Conservation (phyloP, 2,113 vertebrate genomes). For the Loxodonta africana region DNA sequence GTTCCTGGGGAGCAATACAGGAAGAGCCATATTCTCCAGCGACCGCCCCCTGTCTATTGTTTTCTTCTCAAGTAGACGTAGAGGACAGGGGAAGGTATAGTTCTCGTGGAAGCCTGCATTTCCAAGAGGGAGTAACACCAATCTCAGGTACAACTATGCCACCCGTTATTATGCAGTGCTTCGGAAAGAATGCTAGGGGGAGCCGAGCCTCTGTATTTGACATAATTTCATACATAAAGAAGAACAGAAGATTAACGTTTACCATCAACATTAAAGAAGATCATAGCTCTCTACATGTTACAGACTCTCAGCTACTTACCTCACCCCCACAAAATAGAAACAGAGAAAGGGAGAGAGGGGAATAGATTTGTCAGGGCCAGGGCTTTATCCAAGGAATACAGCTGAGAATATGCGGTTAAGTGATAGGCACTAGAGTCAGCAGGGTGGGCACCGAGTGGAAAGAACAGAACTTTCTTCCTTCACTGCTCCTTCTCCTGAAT, state of each 20-base stretch:
- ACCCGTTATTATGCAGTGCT: neutral
- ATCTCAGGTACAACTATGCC: neutral
- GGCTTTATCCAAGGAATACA: neutral
- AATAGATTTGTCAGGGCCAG: neutral
- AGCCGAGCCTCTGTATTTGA: neutral
- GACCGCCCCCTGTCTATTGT: neutral
- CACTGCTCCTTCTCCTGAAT: neutral
- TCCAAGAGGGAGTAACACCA: neutral
- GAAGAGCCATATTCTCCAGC: neutral
- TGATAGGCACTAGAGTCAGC: neutral
- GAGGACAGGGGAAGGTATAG: neutral
- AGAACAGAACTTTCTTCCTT: neutral
- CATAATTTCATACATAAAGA: neutral
- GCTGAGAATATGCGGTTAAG: neutral
- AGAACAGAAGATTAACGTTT: neutral
- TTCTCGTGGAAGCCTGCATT: neutral
- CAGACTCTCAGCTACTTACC: neutral
- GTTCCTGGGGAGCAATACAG: neutral
- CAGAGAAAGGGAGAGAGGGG: neutral
- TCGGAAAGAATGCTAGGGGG: neutral
- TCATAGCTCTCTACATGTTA: neutral
- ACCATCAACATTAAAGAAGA: slow-evolving; percentile 18
- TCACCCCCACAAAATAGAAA: neutral
- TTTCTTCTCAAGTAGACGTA: neutral
- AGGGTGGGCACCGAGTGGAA: neutral